Evolutionary conservation across 2,797 vertebrate species (phyloP), one percentile per base, ranked within the genome.

Genomic region (Hylomyscus alleni): DNA sequence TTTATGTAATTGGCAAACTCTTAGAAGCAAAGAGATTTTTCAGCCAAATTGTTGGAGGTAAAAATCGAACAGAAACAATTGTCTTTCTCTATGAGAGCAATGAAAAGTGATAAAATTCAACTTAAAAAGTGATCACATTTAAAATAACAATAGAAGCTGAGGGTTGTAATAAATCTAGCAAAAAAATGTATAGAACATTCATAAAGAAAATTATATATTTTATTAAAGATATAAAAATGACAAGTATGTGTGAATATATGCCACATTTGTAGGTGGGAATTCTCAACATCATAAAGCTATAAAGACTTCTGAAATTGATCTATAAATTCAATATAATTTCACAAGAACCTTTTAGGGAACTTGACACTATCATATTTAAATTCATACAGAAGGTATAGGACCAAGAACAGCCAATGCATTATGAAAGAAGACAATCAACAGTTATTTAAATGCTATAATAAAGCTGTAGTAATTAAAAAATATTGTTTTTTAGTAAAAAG

Each of bases 281-380:
- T 89, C 72, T 86, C 78, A 96, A 73, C 67, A 96, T 93, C 69
- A 89, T 91, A 89, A 95, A 92, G 56, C 78, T 90, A 86, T 91
- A 90, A 96, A 92, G 22, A 65, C 29, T 93, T 12, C 54, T 22
- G 40, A 96, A 80, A 86, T 24, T 89, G 40, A 60, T 73, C 20
- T 89, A 86, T 89, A 96, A 95, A 94, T 91, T 90, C 73, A 89
- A 47, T 24, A 40, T 75, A 89, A 89, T 90, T 95, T 89, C 62
- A 88, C 37, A 52, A 92, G 85, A 50, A 89, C 87, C 86, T 89
- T 96, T 93, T 44, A 34, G 14, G 24, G 34, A 92, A 95, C 40
- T 50, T 47, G 50, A 60, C 54, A 78, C 58, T 85, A 62, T 95
- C 47, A 86, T 92, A 10, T 91, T 96, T 76, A 96, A 96, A 94